phyloP scores from a whole-genome alignment of 1,140 invertebrate species.

The Neodiprion pinetum region DNA sequence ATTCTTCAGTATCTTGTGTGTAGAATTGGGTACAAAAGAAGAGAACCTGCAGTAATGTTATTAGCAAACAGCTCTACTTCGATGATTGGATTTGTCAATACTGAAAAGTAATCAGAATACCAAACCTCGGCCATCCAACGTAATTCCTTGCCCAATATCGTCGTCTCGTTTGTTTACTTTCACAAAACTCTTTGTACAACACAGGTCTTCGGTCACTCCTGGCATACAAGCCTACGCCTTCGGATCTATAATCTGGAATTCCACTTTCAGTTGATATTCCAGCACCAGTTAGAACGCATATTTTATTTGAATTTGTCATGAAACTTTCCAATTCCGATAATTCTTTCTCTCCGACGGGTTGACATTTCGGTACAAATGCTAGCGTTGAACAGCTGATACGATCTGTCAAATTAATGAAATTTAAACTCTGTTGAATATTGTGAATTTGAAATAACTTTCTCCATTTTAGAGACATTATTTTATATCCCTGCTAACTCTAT shows the following conservation, averaged over 20 bases:
- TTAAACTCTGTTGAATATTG: not conserved
- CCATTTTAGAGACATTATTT: not conserved
- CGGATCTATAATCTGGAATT: slow-evolving; percentile 94
- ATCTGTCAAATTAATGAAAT: slow-evolving; percentile 3
- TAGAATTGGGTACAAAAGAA: slow-evolving; percentile 69
- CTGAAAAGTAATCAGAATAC: slow-evolving; percentile 47
- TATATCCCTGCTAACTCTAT: too few species aligned
- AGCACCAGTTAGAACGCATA: slow-evolving; percentile 87
- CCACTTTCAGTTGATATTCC: slow-evolving; percentile 96
- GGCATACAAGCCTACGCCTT: slow-evolving; percentile 91
- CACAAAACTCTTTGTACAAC: slow-evolving; percentile 85
- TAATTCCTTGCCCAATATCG: slow-evolving; percentile 97
- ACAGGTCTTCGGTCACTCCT: slow-evolving; percentile 83
- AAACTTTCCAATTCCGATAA: slow-evolving; percentile 72
- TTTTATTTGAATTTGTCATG: slow-evolving; percentile 65
- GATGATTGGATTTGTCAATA: too few species aligned
- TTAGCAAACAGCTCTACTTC: not conserved
- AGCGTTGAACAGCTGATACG: slow-evolving; percentile 33
- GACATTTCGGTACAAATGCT: slow-evolving; percentile 76
- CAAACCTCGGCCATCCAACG: slow-evolving; percentile 82
- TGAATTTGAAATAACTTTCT: not conserved
- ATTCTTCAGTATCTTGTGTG: slow-evolving; percentile 69
- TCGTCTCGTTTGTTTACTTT: slow-evolving; percentile 71
- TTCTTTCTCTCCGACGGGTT: slow-evolving; percentile 68
- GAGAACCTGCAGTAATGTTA: slow-evolving; percentile 64